A percentile compares a stretch with the other conserved stretches of the same genome.
phyloP scores from a whole-genome alignment of 2,888 invertebrate genomes.

The Orthosia cruda region DNA sequence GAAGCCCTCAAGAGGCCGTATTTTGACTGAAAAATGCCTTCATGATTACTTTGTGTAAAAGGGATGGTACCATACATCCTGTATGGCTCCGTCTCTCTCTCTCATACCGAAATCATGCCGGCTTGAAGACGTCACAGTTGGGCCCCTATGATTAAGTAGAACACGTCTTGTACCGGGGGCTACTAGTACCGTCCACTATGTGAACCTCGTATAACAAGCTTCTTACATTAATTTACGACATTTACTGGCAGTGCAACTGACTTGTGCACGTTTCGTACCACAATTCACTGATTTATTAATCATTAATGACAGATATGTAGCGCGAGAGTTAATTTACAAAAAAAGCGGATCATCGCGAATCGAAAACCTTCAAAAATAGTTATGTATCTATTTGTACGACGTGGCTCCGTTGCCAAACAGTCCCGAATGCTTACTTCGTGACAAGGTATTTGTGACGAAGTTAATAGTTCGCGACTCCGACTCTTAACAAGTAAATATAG shows the following conservation, averaged over 20 bases:
- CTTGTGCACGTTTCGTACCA: slow-evolving; percentile 82
- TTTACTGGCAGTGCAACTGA: slow-evolving; percentile 88
- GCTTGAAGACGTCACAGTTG: too few relatives aligned
- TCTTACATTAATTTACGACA: slow-evolving; percentile 76
- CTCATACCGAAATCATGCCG: too few relatives aligned
- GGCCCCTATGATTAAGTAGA: slow-evolving; percentile 42
- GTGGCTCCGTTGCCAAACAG: slow-evolving; percentile 36
- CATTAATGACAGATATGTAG: slow-evolving; percentile 85
- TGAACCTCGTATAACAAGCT: slow-evolving; percentile 83
- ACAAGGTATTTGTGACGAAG: slow-evolving; percentile 41
- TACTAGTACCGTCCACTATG: slow-evolving; percentile 84
- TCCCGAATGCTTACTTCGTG: slow-evolving; percentile 46
- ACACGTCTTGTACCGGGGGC: slow-evolving; percentile 53
- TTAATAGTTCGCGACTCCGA: slow-evolving; percentile 65
- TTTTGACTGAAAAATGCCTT: too few relatives aligned
- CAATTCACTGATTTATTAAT: slow-evolving; percentile 61
- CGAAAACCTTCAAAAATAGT: slow-evolving; percentile 72
- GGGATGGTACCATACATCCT: too few relatives aligned
- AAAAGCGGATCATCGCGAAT: slow-evolving; percentile 76
- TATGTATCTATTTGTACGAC: slow-evolving; percentile 47
- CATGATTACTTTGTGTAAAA: too few relatives aligned
- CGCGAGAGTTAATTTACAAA: slow-evolving; percentile 81
- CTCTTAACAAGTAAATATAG: slow-evolving; percentile 72
- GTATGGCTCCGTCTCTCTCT: too few relatives aligned
- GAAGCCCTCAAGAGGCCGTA: slow-evolving; percentile 67